These are phyloP conservation scores for Bombus haemorrhoidalis DNA, from an alignment of 1,140 invertebrate genomes.

Conservation along the genomic window DNA sequence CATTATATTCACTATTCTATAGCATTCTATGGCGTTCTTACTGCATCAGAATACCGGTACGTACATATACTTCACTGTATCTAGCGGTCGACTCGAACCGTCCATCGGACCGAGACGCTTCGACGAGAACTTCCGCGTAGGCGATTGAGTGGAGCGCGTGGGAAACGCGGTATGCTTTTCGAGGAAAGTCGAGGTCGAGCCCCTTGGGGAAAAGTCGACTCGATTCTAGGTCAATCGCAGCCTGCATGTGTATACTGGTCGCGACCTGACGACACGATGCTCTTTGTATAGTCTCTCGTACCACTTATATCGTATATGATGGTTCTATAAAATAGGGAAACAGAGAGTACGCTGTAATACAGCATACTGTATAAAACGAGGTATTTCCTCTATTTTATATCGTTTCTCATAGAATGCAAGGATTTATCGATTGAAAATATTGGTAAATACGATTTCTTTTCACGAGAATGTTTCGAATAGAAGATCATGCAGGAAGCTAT, in stretches of 20 bases:
- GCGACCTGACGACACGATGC: background rate
- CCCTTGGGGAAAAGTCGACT: slow-evolving; percentile 5
- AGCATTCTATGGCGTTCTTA: background rate
- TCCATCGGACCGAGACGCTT: slow-evolving; percentile 60
- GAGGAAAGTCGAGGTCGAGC: slow-evolving; percentile 40
- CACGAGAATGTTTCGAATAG: background rate
- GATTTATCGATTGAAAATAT: too few species aligned
- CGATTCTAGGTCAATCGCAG: slow-evolving; percentile 24
- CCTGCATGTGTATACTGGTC: background rate
- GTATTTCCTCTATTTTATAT: too few species aligned
- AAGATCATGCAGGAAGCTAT: too few species aligned
- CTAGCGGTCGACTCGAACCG: slow-evolving; percentile 56
- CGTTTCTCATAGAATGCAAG: too few species aligned
- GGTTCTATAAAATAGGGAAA: background rate
- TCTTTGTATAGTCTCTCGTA: background rate
- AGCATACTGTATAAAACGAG: too few species aligned
- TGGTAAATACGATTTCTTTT: background rate
- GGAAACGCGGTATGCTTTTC: slow-evolving; percentile 37
- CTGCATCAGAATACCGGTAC: slow-evolving; percentile 55
- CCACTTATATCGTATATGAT: background rate
- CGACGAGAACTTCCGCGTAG: slow-evolving; percentile 59
- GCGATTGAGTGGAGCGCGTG: slow-evolving; percentile 38
- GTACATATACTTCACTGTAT: background rate
- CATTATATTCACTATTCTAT: background rate
- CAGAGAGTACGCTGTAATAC: background rate